Evolutionary conservation across 2,113 vertebrate species (phyloP).

Genomic region (Nyctibius bracteatus): DNA sequence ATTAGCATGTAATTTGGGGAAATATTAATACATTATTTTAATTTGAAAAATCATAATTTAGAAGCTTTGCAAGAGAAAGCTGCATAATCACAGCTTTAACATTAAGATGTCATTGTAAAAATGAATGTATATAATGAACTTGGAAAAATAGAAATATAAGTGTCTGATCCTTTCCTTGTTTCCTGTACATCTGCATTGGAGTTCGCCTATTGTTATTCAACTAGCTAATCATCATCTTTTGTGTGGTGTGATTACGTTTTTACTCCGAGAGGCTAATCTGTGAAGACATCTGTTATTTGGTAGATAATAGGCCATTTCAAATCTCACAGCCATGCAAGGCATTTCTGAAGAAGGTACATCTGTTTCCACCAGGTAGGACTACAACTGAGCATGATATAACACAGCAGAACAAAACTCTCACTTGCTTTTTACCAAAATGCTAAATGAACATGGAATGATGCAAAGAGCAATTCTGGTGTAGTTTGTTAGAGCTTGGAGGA

Average conservation of each 20-base stretch:
- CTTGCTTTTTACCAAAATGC: neutral
- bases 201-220: constrained; percentile 65
- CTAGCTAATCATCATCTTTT: constrained; percentile 76
- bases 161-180: constrained; percentile 49
- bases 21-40: constrained; percentile 57
- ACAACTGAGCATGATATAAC: neutral
- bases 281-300: constrained; percentile 71
- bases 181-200: constrained; percentile 62
- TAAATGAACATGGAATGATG: neutral
- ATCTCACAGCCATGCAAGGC: constrained; percentile 21
- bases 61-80: constrained; percentile 2
- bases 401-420: neutral
- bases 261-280: constrained; percentile 54
- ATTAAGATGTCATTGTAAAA: constrained; percentile 59
- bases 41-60: constrained; percentile 34
- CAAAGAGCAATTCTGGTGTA: neutral
- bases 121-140: constrained; percentile 66
- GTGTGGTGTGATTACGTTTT: constrained; percentile 57
- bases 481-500: neutral
- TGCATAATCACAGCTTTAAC: constrained; percentile 12
- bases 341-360: constrained; percentile 38
- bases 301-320: constrained; percentile 60
- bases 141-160: constrained; percentile 46
- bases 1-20: constrained; percentile 21
- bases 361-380: constrained; percentile 53